Conservation (phyloP, 2,888 invertebrate genomes). For the Pseudoips prasinana region DNA sequence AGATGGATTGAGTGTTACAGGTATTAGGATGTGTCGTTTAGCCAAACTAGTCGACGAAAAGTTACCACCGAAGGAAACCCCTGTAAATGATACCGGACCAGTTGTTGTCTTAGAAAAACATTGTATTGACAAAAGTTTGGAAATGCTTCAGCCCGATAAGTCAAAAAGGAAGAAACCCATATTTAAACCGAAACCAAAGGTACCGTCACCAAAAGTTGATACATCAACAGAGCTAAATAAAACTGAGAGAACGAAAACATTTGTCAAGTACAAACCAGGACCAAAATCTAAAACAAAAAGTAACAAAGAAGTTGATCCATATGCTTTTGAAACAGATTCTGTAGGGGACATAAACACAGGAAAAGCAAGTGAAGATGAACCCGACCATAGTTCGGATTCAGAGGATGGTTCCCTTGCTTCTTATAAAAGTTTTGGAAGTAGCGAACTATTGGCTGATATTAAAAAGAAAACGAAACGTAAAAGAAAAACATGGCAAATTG, state of each 20-base stretch:
- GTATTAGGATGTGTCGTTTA: constrained; percentile 84
- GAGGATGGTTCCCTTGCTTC: constrained; percentile 58
- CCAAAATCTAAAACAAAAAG: constrained; percentile 60
- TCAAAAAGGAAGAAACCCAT: constrained; percentile 45
- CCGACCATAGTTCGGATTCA: constrained; percentile 47
- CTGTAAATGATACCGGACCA: constrained; percentile 34
- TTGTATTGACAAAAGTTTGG: constrained; percentile 21
- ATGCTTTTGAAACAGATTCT: constrained; percentile 64
- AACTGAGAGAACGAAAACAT: too few species aligned
- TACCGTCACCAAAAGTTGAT: too few species aligned
- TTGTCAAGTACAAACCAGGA: constrained; percentile 45
- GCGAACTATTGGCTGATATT: constrained; percentile 47
- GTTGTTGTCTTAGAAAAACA: constrained; percentile 55
- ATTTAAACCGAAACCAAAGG: constrained; percentile 45
- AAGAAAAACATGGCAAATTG: constrained; percentile 59
- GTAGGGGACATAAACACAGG: constrained; percentile 42
- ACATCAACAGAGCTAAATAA: too few species aligned
- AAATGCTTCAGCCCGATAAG: constrained; percentile 30
- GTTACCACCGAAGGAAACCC: constrained; percentile 36
- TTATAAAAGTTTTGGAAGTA: constrained; percentile 52
- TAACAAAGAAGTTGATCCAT: constrained; percentile 51
- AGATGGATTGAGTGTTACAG: constrained; percentile 82
- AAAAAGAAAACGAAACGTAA: constrained; percentile 61
- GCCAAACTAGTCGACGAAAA: constrained; percentile 74
- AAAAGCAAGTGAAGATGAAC: constrained; percentile 42